phyloP scores from a whole-genome alignment of 2,888 invertebrate species.

The Tricholauxania praeusta region DNA sequence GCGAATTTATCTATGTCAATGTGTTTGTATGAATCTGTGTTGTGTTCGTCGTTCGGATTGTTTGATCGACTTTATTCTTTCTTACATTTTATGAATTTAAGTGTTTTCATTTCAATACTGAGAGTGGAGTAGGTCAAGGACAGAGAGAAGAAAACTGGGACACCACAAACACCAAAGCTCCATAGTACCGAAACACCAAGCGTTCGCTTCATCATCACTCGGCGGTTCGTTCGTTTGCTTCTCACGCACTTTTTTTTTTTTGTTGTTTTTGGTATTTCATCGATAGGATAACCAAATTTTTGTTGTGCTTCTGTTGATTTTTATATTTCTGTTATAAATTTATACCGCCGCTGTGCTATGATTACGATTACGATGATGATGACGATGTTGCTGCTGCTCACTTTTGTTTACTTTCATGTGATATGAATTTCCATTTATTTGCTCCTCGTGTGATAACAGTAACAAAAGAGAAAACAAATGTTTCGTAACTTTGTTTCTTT shows the following conservation, averaged over 20 bases:
- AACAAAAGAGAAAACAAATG: neutral
- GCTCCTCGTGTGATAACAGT: neutral
- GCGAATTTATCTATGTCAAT: too few relatives aligned
- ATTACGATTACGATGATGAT: conserved; percentile 19
- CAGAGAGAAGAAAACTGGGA: conserved; percentile 65
- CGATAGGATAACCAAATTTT: conserved; percentile 45
- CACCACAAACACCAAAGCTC: conserved; percentile 50
- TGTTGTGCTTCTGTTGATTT: conserved; percentile 38
- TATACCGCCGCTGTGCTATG: neutral
- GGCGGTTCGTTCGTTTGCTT: conserved; percentile 4
- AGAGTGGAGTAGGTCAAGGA: conserved; percentile 69
- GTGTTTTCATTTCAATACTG: conserved; percentile 45
- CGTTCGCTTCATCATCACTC: conserved; percentile 28
- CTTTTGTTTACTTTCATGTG: conserved; percentile 14
- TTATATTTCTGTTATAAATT: neutral
- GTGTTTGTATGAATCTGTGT: too few relatives aligned
- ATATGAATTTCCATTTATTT: conserved; percentile 1
- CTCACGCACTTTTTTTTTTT: conserved; percentile 15
- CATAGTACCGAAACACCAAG: conserved; percentile 4
- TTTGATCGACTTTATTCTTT: conserved; percentile 38
- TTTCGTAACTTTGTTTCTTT: too few relatives aligned
- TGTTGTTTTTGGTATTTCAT: conserved; percentile 1
- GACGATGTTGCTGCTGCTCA: conserved; percentile 24
- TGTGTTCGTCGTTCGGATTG: conserved; percentile 23
- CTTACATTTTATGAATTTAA: conserved; percentile 38